Percentiles rank a stretch among this genome's conserved stretches.
Evolutionary conservation across 2,797 vertebrate genomes (phyloP).

Genomic region (Sebastolobus alascanus): DNA sequence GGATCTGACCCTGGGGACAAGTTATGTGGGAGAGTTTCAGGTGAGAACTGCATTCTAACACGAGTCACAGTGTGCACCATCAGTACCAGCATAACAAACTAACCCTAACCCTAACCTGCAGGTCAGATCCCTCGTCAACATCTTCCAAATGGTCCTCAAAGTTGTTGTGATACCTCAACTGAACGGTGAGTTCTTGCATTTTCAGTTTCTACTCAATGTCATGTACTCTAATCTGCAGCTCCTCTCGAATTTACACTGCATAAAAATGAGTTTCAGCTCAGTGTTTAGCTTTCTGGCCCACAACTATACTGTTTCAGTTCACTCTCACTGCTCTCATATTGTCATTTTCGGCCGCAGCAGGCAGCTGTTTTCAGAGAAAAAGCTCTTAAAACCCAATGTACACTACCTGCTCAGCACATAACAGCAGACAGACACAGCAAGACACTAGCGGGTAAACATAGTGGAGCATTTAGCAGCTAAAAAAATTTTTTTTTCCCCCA

Average conservation of each 20-base stretch:
- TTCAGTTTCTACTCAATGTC: background rate
- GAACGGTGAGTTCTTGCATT: slow-evolving; percentile 77
- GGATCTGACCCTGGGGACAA: slow-evolving; percentile 74
- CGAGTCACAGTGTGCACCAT: background rate
- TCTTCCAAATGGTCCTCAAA: slow-evolving; percentile 76
- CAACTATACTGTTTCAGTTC: background rate
- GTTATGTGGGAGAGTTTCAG: slow-evolving; percentile 83
- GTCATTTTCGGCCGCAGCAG: background rate
- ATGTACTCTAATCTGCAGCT: background rate
- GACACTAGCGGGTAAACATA: background rate
- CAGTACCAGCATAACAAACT: background rate
- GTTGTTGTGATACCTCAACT: slow-evolving; percentile 76
- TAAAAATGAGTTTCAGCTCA: background rate
- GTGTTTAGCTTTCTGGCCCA: background rate
- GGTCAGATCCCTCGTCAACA: slow-evolving; percentile 72
- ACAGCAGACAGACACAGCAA: background rate
- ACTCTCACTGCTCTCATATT: background rate
- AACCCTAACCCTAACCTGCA: slow-evolving; percentile 45
- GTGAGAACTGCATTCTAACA: slow-evolving; percentile 56
- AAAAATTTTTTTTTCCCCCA: no score
- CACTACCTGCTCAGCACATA: background rate
- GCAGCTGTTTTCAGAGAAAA: background rate
- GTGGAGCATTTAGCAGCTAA: background rate
- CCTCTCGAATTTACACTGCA: background rate
- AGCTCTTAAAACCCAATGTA: background rate